Evolutionary conservation across 1,140 invertebrate genomes (phyloP).

Genomic region (Drosophila bifasciata): DNA sequence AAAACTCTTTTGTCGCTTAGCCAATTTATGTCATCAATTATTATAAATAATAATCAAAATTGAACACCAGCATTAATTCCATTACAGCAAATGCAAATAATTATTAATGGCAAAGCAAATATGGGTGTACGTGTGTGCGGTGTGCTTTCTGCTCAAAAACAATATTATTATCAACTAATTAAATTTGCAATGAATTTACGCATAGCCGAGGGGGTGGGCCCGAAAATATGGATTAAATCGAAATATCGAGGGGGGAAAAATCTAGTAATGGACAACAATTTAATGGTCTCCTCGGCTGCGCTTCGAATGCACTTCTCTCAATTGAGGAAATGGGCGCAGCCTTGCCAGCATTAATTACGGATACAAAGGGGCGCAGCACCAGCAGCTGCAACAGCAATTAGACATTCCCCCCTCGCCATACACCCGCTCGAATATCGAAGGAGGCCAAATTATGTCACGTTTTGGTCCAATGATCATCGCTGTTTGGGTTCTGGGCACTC

Average conservation of each 20-base stretch:
- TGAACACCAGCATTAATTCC: neutral
- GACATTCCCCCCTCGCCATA: conserved; percentile 2
- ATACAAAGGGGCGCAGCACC: conserved; percentile 33
- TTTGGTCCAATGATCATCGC: conserved; percentile 68
- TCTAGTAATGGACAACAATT: conserved; percentile 2
- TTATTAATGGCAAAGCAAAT: conserved; percentile 32
- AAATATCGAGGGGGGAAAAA: neutral
- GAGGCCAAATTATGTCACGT: conserved; percentile 72
- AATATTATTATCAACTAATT: conserved; percentile 35
- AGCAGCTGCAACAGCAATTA: conserved; percentile 52
- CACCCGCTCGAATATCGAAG: neutral
- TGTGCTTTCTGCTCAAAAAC: neutral
- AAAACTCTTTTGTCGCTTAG: neutral
- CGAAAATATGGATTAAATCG: conserved; percentile 14
- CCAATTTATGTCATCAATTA: conserved; percentile 20
- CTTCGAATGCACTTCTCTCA: conserved; percentile 30
- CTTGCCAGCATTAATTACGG: conserved; percentile 40
- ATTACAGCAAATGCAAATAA: conserved; percentile 14
- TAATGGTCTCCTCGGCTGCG: neutral
- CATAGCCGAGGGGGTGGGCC: neutral
- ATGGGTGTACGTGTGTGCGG: neutral
- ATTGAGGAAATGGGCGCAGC: conserved; percentile 54
- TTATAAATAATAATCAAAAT: conserved; percentile 12
- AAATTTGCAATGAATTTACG: conserved; percentile 30
- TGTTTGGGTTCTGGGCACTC: neutral